Evolutionary conservation across 1,140 invertebrate species (phyloP).

Genomic region (Drosophila busckii): DNA sequence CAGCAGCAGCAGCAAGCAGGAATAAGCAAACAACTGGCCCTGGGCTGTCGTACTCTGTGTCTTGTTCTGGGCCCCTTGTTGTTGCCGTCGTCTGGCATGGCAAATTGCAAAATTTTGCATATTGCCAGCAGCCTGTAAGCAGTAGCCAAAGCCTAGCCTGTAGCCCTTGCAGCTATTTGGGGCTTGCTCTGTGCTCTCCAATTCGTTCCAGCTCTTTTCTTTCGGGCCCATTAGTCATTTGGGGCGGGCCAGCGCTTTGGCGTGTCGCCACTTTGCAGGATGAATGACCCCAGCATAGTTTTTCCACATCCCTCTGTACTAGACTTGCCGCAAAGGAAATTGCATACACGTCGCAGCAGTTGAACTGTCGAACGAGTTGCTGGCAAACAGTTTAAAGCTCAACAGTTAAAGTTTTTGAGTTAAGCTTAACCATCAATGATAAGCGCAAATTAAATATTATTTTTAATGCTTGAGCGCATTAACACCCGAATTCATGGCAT

Average conservation of each 20-base stretch:
- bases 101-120: slow-evolving; percentile 75
- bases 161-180: slow-evolving; percentile 27
- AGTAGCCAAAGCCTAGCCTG: too few species aligned
- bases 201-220: neutral
- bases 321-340: slow-evolving; percentile 50
- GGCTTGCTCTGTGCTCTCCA: slow-evolving; percentile 1
- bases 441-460: slow-evolving; percentile 34
- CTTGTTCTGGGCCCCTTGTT: neutral
- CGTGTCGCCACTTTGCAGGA: slow-evolving; percentile 75
- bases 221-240: slow-evolving; percentile 64
- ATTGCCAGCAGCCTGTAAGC: slow-evolving; percentile 47
- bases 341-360: slow-evolving; percentile 66
- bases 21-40: slow-evolving; percentile 22
- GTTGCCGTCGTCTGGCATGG: slow-evolving; percentile 57
- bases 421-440: neutral
- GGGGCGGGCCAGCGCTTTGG: slow-evolving; percentile 50
- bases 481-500: slow-evolving; percentile 25
- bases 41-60: slow-evolving; percentile 10
- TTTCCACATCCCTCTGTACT: neutral
- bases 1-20: neutral
- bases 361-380: too few species aligned
- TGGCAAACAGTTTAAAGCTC: too few species aligned
- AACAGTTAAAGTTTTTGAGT: neutral
- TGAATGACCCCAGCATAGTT: slow-evolving; percentile 65
- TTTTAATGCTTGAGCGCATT: slow-evolving; percentile 31